Conservation (phyloP, 2,797 vertebrate genomes). For the Kryptolebias ocellatus region DNA sequence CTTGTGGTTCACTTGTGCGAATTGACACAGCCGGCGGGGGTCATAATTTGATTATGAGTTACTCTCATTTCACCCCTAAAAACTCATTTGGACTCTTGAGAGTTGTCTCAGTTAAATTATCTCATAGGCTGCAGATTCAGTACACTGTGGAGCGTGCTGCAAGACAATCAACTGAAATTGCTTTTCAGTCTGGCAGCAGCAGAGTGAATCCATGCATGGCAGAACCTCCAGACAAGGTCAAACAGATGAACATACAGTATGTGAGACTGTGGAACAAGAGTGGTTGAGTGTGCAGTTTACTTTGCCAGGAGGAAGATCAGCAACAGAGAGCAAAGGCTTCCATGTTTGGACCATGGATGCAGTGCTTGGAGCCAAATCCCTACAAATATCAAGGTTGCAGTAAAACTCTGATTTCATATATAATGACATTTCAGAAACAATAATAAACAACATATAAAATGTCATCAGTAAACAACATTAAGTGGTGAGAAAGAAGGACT, state of each 20-base stretch:
- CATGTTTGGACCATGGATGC: not conserved
- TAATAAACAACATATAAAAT: too few relatives aligned
- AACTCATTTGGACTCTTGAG: conserved; percentile 26
- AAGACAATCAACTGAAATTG: conserved; percentile 60
- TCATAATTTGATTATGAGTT: conserved; percentile 48
- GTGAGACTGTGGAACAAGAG: conserved; percentile 14
- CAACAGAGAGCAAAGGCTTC: conserved; percentile 1
- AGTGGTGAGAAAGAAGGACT: too few relatives aligned
- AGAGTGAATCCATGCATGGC: conserved; percentile 39
- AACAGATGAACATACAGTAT: conserved; percentile 20
- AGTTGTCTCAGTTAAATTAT: conserved; percentile 38
- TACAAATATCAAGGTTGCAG: not conserved
- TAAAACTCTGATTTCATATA: not conserved
- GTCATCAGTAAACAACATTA: too few relatives aligned
- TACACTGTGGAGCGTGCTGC: conserved; percentile 25
- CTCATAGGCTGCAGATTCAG: conserved; percentile 18
- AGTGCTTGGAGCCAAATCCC: not conserved
- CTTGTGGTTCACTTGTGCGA: conserved; percentile 25
- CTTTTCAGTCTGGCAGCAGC: conserved; percentile 40
- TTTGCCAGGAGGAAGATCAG: not conserved
- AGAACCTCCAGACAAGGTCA: conserved; percentile 47
- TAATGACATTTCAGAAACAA: not conserved
- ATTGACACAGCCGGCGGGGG: conserved; percentile 4
- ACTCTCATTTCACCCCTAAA: conserved; percentile 27
- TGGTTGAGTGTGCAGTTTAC: conserved; percentile 7